Percentiles rank a stretch among this genome's conserved stretches.
Evolutionary conservation across 1,140 invertebrate genomes (phyloP).

Genomic region (Hylaeus anthracinus): DNA sequence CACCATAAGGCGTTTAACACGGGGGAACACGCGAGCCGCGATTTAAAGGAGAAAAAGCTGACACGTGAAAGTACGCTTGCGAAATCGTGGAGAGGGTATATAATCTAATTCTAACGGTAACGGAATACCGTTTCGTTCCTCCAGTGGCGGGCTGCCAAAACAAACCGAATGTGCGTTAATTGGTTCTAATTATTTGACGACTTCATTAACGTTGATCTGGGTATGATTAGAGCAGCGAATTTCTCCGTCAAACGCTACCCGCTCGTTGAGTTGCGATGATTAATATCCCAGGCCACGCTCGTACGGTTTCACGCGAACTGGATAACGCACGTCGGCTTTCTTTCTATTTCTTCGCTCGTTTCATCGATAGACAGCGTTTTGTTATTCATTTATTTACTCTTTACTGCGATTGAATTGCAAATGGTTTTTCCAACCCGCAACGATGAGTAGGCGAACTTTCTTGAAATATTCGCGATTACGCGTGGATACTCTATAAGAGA

Average conservation of each 20-base stretch:
- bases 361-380: background rate
- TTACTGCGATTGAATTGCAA: background rate
- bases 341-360: background rate
- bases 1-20: conserved; percentile 4
- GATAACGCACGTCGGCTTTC: background rate
- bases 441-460: background rate
- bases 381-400: background rate
- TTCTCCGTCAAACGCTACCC: background rate
- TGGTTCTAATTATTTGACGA: conserved; percentile 30
- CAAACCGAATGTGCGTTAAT: conserved; percentile 31
- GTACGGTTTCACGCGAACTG: background rate
- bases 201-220: conserved; percentile 9
- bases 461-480: background rate
- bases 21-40: conserved; percentile 9
- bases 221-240: background rate
- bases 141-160: conserved; percentile 23
- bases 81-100: conserved; percentile 37
- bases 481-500: background rate
- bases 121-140: conserved; percentile 2
- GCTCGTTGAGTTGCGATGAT: background rate
- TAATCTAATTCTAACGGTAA: conserved; percentile 43
- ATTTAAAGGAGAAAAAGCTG: conserved; percentile 21
- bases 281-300: conserved; percentile 2
- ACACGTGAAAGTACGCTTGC: conserved; percentile 45
- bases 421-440: background rate